A percentile compares a stretch with the other conserved stretches of the same genome.
Conservation (phyloP, 1,140 invertebrate species). For the Portunus trituberculatus region DNA sequence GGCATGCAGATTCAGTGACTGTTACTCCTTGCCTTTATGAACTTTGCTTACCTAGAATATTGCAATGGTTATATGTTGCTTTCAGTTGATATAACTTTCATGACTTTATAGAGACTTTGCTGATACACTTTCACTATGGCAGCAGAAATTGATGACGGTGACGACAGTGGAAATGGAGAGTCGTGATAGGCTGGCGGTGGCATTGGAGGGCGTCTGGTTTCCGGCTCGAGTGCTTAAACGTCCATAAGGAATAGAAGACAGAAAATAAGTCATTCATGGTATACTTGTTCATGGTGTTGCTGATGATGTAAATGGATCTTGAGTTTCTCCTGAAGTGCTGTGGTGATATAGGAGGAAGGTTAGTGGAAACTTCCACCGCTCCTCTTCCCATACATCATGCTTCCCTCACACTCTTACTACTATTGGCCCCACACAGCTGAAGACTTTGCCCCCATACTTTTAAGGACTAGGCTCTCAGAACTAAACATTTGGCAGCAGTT, state of each 20-base stretch:
- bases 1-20: no score
- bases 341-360: not conserved
- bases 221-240: constrained; percentile 67
- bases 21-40: no score
- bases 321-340: constrained; percentile 5
- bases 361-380: not conserved
- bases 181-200: constrained; percentile 81
- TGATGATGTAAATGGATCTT: not conserved
- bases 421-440: constrained; percentile 9
- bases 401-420: constrained; percentile 21
- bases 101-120: not conserved
- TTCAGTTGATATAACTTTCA: no score
- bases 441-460: not conserved
- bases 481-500: not conserved
- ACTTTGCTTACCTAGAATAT: no score
- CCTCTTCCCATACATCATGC: not conserved
- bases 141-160: constrained; percentile 85
- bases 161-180: constrained; percentile 91
- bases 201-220: constrained; percentile 29
- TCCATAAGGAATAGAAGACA: constrained; percentile 56
- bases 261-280: constrained; percentile 47
- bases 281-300: constrained; percentile 12
- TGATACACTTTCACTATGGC: not conserved
- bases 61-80: no score
- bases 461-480: constrained; percentile 2